phyloP scores from a whole-genome alignment of 2,113 vertebrate genomes.

The Anhinga anhinga region DNA sequence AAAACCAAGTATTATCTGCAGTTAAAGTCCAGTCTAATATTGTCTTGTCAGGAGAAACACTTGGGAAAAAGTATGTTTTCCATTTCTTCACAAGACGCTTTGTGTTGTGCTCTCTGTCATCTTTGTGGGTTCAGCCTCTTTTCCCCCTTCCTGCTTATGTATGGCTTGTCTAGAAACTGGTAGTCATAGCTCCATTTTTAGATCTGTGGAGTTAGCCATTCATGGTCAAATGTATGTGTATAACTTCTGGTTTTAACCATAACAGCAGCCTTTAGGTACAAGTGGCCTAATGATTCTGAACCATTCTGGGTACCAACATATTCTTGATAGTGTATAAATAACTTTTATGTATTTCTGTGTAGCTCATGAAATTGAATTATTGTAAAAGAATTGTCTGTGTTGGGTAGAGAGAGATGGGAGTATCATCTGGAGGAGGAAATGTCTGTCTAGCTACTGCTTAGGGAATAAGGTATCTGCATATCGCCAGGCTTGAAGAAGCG shows the following conservation, averaged over 20 bases:
- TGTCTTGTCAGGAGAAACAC: background rate
- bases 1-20: background rate
- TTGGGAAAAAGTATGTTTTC: background rate
- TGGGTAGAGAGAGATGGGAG: background rate
- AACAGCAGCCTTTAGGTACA: background rate
- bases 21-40: background rate
- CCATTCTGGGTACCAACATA: background rate
- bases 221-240: background rate
- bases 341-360: background rate
- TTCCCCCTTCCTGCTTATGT: background rate
- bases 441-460: background rate
- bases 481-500: background rate
- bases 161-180: background rate
- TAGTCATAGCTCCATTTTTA: background rate
- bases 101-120: background rate
- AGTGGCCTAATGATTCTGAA: background rate
- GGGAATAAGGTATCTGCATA: background rate
- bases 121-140: background rate
- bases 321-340: background rate
- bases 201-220: background rate
- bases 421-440: background rate
- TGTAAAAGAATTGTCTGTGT: background rate
- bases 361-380: background rate
- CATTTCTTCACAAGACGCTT: background rate
- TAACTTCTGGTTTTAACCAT: background rate